Percentiles rank a stretch among this genome's conserved stretches.
Conservation (phyloP, 2,888 invertebrate genomes). For the Mystacides longicornis region DNA sequence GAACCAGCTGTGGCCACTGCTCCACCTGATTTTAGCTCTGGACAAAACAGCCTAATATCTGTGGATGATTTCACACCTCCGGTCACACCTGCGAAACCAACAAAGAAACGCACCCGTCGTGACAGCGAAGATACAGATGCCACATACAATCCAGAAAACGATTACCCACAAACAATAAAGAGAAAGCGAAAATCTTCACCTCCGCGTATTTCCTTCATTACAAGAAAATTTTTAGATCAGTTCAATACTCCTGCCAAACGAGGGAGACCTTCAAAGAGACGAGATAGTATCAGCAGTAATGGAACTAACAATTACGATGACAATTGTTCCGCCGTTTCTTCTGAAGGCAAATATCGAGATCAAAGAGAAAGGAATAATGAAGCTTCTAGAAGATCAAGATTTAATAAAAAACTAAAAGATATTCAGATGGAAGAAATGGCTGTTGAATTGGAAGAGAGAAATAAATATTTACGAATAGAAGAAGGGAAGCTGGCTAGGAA, state of each 20-base stretch:
- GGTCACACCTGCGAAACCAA: conserved; percentile 16
- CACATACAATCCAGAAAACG: conserved; percentile 40
- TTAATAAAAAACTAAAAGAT: conserved; percentile 58
- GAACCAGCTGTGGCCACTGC: too few relatives aligned
- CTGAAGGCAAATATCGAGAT: conserved; percentile 55
- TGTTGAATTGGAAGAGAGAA: conserved; percentile 52
- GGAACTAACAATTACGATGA: conserved; percentile 40
- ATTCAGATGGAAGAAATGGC: conserved; percentile 49
- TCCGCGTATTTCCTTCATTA: neutral
- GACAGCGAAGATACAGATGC: conserved; percentile 43
- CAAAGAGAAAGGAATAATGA: conserved; percentile 71
- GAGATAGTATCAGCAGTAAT: conserved; percentile 45
- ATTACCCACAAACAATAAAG: neutral
- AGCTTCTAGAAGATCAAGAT: conserved; percentile 65
- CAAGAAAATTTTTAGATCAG: conserved; percentile 29
- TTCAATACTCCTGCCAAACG: conserved; percentile 33
- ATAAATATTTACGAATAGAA: conserved; percentile 55
- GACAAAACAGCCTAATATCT: too few relatives aligned
- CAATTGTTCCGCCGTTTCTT: conserved; percentile 38
- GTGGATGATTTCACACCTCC: conserved; percentile 22
- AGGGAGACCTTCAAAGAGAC: conserved; percentile 50
- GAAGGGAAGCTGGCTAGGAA: conserved; percentile 51
- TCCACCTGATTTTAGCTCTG: too few relatives aligned
- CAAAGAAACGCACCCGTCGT: conserved; percentile 14
- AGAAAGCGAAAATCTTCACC: neutral